Evolutionary conservation across 2,888 invertebrate species (phyloP).

Genomic region (Lypha dubia): DNA sequence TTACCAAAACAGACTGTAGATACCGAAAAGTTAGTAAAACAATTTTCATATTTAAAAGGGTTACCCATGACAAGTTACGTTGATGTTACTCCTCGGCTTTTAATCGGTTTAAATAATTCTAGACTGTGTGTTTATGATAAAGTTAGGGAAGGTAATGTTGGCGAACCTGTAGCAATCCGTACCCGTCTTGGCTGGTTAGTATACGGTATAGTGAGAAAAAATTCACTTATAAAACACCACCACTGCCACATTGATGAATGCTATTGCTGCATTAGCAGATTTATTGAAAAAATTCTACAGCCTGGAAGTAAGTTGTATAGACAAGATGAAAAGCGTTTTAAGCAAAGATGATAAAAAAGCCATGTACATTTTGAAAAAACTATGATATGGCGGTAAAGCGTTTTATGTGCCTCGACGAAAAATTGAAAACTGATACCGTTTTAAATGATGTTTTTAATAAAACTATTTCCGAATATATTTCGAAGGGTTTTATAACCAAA

Average conservation of each 20-base stretch:
- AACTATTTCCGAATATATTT: neutral
- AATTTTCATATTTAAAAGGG: constrained; percentile 12
- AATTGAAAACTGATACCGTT: too few species aligned
- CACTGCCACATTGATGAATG: neutral
- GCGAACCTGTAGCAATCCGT: constrained; percentile 21
- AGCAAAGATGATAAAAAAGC: constrained; percentile 1
- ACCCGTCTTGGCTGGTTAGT: constrained; percentile 33
- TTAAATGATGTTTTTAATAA: too few species aligned
- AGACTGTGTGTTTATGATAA: constrained; percentile 4
- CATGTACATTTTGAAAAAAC: neutral
- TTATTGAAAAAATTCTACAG: constrained; percentile 1
- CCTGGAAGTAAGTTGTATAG: neutral
- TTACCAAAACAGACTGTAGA: neutral
- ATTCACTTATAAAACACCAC: neutral
- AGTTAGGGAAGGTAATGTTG: neutral
- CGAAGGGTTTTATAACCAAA: neutral
- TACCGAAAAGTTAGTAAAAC: neutral
- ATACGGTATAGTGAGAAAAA: constrained; percentile 3
- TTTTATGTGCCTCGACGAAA: too few species aligned
- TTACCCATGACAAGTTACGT: constrained; percentile 10
- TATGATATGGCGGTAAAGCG: too few species aligned
- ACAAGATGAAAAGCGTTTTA: neutral
- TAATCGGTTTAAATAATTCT: constrained; percentile 21
- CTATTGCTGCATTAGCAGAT: neutral
- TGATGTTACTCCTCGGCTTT: constrained; percentile 6